Conservation (phyloP, 2,888 invertebrate species). For the Malachius bipustulatus region DNA sequence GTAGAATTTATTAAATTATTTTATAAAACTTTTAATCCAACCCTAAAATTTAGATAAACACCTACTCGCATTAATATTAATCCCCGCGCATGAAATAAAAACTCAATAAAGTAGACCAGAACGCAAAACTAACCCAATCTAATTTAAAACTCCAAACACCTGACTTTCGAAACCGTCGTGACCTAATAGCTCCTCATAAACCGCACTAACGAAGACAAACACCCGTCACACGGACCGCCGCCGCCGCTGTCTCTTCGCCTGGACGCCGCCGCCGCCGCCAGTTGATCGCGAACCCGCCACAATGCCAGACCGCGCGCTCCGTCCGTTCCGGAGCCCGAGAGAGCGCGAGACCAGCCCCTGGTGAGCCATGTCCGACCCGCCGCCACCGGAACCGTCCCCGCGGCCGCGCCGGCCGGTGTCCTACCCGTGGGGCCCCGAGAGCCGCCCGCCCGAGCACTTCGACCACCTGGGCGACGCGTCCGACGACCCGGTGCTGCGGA, state of each 20-base stretch:
- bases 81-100: too few species aligned
- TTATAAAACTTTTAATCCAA: too few species aligned
- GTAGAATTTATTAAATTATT: too few species aligned
- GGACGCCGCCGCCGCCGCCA: slow-evolving; percentile 34
- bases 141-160: too few species aligned
- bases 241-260: slow-evolving; percentile 38
- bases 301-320: slow-evolving; percentile 34
- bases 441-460: slow-evolving; percentile 9
- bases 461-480: slow-evolving; percentile 14
- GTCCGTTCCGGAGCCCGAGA: slow-evolving; percentile 34
- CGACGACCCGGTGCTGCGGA: slow-evolving; percentile 19
- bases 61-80: too few species aligned
- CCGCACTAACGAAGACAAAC: too few species aligned
- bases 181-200: too few species aligned
- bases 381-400: not conserved
- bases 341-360: slow-evolving; percentile 32
- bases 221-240: slow-evolving; percentile 35
- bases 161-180: too few species aligned
- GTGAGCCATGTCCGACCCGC: slow-evolving; percentile 35
- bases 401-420: slow-evolving; percentile 28
- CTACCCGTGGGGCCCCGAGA: slow-evolving; percentile 34
- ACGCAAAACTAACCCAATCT: too few species aligned
- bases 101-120: too few species aligned
- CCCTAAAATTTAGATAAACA: too few species aligned
- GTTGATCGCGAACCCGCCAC: slow-evolving; percentile 36